phyloP scores from a whole-genome alignment of 2,797 vertebrate genomes.

The Buphagus erythrorhynchus region DNA sequence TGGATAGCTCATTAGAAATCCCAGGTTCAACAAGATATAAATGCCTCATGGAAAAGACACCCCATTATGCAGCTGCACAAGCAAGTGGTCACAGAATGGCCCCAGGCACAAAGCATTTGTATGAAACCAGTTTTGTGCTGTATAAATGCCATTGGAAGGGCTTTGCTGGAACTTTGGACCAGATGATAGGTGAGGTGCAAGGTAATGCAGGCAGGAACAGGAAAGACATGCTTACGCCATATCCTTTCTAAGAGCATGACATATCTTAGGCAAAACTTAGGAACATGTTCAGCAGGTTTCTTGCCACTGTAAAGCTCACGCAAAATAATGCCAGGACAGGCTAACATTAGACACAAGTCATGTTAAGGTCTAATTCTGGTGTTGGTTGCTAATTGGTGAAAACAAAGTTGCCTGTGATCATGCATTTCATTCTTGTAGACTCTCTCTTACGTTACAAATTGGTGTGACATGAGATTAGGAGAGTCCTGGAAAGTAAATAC shows the following conservation, averaged over 20 bases:
- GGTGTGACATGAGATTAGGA: conserved; percentile 34
- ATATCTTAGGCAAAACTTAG: neutral
- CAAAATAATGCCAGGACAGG: neutral
- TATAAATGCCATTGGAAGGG: neutral
- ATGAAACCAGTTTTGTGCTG: neutral
- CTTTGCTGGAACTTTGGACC: neutral
- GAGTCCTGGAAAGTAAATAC: conserved; percentile 27
- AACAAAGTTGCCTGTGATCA: neutral
- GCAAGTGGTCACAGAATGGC: neutral
- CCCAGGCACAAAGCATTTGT: neutral
- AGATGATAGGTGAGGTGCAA: neutral
- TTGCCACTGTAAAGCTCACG: neutral
- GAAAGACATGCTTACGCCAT: neutral
- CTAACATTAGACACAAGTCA: neutral
- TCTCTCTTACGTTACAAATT: conserved; percentile 11
- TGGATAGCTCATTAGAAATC: neutral
- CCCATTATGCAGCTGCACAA: neutral
- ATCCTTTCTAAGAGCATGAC: neutral
- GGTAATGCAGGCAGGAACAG: neutral
- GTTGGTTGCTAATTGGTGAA: neutral
- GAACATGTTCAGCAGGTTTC: neutral
- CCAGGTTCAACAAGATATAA: neutral
- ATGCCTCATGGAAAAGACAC: neutral
- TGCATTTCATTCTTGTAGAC: neutral
- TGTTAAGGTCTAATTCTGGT: neutral